These are phyloP conservation scores for Parapristionchus giblindavisi DNA, from an alignment of 2,888 invertebrate species.

Conservation along the genomic window DNA sequence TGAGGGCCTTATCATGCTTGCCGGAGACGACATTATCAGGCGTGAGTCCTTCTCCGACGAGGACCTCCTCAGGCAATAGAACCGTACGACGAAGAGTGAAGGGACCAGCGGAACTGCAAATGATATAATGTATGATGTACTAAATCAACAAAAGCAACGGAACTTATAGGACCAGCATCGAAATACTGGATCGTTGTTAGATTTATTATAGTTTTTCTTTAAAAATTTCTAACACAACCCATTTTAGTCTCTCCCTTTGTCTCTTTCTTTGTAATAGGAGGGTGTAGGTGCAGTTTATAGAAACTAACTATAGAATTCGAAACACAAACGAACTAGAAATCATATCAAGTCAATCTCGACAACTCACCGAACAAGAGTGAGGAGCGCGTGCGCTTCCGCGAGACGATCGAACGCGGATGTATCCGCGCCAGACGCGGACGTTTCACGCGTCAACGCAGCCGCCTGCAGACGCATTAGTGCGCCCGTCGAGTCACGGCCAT, in stretches of 20 bases:
- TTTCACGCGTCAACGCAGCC: slow-evolving; percentile 41
- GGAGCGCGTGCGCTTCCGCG: slow-evolving; percentile 43
- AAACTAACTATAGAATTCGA: no score
- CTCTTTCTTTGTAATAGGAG: no score
- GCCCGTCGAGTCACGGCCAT: slow-evolving; percentile 51
- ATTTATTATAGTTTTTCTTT: no score
- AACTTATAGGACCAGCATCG: no score
- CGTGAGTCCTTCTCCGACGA: slow-evolving; percentile 56
- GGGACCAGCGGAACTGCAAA: slow-evolving; percentile 83
- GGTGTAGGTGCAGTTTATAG: no score
- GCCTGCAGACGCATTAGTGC: slow-evolving; percentile 48
- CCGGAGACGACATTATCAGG: slow-evolving; percentile 59
- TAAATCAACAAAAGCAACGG: no score
- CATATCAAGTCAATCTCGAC: no score
- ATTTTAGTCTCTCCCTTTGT: no score
- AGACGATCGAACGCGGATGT: slow-evolving; percentile 23
- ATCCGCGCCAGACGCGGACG: not conserved
- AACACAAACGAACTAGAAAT: no score
- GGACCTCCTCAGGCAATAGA: slow-evolving; percentile 61
- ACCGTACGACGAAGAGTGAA: slow-evolving; percentile 63
- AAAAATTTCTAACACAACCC: no score
- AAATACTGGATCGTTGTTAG: no score
- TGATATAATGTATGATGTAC: no score
- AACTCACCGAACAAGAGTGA: slow-evolving; percentile 48
- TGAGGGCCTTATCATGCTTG: slow-evolving; percentile 53